A percentile compares a stretch with the other conserved stretches of the same genome.
phyloP scores from a whole-genome alignment of 2,113 vertebrate species.

The Heterocephalus glaber region DNA sequence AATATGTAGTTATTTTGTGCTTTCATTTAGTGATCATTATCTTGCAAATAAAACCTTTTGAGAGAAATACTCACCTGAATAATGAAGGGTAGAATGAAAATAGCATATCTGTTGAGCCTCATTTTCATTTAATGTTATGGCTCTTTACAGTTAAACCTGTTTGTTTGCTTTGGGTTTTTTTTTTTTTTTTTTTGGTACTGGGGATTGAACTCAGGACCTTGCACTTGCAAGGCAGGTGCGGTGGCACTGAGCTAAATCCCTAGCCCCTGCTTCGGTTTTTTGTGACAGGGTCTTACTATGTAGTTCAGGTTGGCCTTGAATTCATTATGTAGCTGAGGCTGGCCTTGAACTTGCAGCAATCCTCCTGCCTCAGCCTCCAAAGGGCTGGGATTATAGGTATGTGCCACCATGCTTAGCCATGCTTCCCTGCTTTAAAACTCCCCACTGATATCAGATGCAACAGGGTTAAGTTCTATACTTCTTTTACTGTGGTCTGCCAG shows the following conservation, averaged over 20 bases:
- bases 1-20: slow-evolving; percentile 16
- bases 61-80: background rate
- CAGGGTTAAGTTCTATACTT: background rate
- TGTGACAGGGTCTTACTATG: background rate
- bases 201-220: too few relatives aligned
- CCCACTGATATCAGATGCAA: background rate
- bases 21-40: background rate
- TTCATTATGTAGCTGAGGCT: too few relatives aligned
- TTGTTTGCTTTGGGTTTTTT: background rate
- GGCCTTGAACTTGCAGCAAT: too few relatives aligned
- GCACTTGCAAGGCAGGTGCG: too few relatives aligned
- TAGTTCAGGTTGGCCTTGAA: background rate
- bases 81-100: background rate
- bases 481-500: background rate
- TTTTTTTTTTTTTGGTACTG: background rate
- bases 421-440: background rate
- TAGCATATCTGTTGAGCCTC: background rate
- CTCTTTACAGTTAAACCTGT: slow-evolving; percentile 18
- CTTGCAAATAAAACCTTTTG: background rate
- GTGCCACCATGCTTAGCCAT: background rate
- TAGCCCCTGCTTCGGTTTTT: background rate
- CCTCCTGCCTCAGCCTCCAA: background rate
- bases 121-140: background rate
- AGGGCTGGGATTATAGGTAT: background rate
- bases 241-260: too few relatives aligned